A percentile compares a stretch with the other conserved stretches of the same genome.
Evolutionary conservation across 2,888 invertebrate species (phyloP).

Genomic region (Hyles lineata): DNA sequence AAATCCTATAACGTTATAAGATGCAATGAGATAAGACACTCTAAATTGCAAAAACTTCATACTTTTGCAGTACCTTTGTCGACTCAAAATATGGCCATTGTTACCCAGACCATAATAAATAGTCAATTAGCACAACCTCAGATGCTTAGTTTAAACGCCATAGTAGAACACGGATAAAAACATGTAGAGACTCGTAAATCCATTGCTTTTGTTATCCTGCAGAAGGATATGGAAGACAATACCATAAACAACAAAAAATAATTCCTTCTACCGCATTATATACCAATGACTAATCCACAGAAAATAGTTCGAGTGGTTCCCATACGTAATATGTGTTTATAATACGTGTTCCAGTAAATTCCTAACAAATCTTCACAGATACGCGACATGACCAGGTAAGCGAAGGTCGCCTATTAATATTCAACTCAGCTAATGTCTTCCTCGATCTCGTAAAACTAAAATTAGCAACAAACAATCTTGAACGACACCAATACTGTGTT

Average conservation of each 20-base stretch:
- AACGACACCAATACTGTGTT: slow-evolving; percentile 8
- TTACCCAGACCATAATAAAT: too few relatives aligned
- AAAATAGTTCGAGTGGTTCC: neutral
- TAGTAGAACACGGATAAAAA: too few relatives aligned
- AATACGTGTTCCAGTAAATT: slow-evolving; percentile 4
- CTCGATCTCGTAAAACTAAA: slow-evolving; percentile 27
- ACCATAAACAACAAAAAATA: neutral
- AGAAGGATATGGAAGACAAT: too few relatives aligned
- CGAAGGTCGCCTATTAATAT: slow-evolving; percentile 30
- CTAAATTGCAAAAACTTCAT: too few relatives aligned
- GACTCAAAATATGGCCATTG: too few relatives aligned
- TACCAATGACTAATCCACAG: neutral
- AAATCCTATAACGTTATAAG: too few relatives aligned
- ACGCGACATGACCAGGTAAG: slow-evolving; percentile 26
- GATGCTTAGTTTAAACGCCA: too few relatives aligned
- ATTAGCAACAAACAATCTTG: slow-evolving; percentile 17
- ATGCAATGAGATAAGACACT: too few relatives aligned
- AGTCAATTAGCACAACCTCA: too few relatives aligned
- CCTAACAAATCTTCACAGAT: slow-evolving; percentile 10
- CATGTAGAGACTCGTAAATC: too few relatives aligned
- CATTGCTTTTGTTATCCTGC: too few relatives aligned
- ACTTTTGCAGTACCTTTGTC: too few relatives aligned
- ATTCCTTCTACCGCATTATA: neutral
- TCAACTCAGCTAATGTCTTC: slow-evolving; percentile 20
- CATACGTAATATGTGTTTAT: neutral